A percentile compares a stretch with the other conserved stretches of the same genome.
These are phyloP conservation scores for Isoperla grammatica DNA, from an alignment of 2,888 invertebrate species.

Conservation along the genomic window DNA sequence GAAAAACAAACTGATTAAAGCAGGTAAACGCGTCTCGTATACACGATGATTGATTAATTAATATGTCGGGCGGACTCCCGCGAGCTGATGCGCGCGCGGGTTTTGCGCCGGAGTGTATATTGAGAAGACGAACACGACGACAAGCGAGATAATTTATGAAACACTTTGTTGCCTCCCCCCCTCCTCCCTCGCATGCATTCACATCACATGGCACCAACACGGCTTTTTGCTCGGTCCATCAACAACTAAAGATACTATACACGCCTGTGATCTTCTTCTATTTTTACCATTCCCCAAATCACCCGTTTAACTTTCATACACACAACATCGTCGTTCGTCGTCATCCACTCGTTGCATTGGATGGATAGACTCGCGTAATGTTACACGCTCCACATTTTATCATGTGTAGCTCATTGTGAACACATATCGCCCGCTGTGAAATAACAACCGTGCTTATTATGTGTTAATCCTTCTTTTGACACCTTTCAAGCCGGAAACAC, in stretches of 20 bases:
- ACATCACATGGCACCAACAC: constrained; percentile 2
- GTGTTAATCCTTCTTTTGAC: constrained; percentile 8
- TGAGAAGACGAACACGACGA: not conserved
- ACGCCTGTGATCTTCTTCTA: not conserved
- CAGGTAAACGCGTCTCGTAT: not conserved
- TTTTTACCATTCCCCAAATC: not conserved
- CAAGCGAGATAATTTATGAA: constrained; percentile 11
- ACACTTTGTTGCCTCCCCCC: constrained; percentile 7
- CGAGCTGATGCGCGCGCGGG: not conserved
- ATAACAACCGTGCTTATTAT: constrained; percentile 5
- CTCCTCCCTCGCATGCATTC: constrained; percentile 12
- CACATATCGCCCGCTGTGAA: not conserved
- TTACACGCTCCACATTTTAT: not conserved
- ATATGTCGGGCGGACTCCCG: not conserved
- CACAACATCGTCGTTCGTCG: not conserved
- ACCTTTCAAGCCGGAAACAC: not conserved
- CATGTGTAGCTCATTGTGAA: not conserved
- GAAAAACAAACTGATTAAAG: constrained; percentile 4
- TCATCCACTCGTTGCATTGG: not conserved
- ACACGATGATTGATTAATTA: constrained; percentile 4
- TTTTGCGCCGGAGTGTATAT: not conserved
- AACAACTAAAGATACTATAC: constrained; percentile 9
- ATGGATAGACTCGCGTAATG: not conserved
- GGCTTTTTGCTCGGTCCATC: constrained; percentile 5
- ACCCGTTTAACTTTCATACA: not conserved